These are phyloP conservation scores for Tupaia chinensis DNA, from an alignment of 2,113 vertebrate genomes.

Conservation along the genomic window DNA sequence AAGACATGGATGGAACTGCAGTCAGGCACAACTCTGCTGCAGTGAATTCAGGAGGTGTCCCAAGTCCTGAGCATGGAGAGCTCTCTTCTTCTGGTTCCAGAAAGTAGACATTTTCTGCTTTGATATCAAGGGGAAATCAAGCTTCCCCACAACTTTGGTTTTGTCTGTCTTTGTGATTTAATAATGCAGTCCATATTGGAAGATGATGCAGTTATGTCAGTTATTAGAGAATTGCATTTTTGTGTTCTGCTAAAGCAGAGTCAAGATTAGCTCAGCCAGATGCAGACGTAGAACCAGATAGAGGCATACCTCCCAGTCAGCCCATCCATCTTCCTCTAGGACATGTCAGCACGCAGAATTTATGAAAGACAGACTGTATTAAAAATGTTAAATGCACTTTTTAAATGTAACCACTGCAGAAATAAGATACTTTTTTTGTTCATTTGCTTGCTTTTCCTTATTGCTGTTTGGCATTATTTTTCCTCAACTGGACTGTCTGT, in stretches of 20 bases:
- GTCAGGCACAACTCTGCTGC: background rate
- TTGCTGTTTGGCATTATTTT: constrained; percentile 26
- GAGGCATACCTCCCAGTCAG: constrained; percentile 61
- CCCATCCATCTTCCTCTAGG: constrained; percentile 59
- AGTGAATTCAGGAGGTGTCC: background rate
- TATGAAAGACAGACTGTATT: constrained; percentile 68
- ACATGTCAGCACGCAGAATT: constrained; percentile 26
- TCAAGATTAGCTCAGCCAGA: constrained; percentile 55
- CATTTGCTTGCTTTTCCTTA: background rate
- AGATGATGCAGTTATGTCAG: constrained; percentile 56
- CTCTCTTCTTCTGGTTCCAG: background rate
- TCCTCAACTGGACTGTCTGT: constrained; percentile 66
- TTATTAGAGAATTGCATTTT: constrained; percentile 63
- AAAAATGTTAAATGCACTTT: constrained; percentile 63
- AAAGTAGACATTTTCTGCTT: constrained; percentile 33
- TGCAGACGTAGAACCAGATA: constrained; percentile 17
- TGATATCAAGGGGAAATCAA: constrained; percentile 35
- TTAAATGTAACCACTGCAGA: constrained; percentile 46
- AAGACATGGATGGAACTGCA: background rate
- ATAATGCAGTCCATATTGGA: constrained; percentile 40
- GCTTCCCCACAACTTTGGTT: background rate
- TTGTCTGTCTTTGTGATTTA: constrained; percentile 36
- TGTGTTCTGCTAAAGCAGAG: constrained; percentile 70
- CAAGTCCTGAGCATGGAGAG: background rate
- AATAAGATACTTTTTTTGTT: background rate